Conservation (phyloP, 1,140 invertebrate species). For the Pseudobourletiella spinata region DNA sequence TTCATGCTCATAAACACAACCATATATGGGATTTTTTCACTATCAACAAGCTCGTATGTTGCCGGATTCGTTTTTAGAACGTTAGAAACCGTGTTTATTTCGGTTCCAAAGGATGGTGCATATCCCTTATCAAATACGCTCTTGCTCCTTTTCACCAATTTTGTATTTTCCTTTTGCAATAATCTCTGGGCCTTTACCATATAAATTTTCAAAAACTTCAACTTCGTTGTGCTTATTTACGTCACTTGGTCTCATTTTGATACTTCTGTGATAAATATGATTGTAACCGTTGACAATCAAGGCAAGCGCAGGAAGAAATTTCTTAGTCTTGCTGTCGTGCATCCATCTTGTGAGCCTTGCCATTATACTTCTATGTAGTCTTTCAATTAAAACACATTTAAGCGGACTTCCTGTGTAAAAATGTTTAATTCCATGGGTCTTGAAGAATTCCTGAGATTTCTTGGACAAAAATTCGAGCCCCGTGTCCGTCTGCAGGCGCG, state of each 20-base stretch:
- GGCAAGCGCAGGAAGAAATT: background rate
- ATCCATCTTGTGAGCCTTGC: constrained; percentile 2
- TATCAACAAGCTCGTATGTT: background rate
- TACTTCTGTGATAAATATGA: background rate
- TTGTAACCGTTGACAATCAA: constrained; percentile 8
- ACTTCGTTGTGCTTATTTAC: constrained; percentile 5
- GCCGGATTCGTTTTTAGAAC: background rate
- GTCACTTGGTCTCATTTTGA: background rate
- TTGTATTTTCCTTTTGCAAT: background rate
- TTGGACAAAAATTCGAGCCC: constrained; percentile 2
- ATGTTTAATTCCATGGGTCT: background rate
- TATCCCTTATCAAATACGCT: background rate
- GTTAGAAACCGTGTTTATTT: background rate
- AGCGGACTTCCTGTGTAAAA: background rate
- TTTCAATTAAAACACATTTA: constrained; percentile 6
- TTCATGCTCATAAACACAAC: background rate
- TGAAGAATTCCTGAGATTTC: background rate
- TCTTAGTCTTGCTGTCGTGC: background rate
- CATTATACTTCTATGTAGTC: constrained; percentile 7
- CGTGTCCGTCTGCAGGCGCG: background rate
- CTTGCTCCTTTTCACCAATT: background rate
- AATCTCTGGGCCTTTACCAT: background rate
- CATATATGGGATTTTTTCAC: background rate
- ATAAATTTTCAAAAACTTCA: background rate
- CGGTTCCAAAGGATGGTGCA: background rate